Conservation (phyloP, 1,140 invertebrate genomes). For the Drosophila rhopaloa region DNA sequence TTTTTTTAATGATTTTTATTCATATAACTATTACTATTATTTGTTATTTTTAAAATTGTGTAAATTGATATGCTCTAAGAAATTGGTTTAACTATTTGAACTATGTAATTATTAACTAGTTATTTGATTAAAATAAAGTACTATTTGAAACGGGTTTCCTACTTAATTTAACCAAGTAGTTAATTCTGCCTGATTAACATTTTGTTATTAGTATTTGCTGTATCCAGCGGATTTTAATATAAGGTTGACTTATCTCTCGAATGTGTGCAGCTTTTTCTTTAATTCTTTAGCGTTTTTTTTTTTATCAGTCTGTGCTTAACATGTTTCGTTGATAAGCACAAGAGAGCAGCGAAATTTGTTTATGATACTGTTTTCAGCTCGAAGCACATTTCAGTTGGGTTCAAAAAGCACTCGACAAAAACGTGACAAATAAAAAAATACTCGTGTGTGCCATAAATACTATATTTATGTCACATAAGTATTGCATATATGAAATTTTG, state of each 20-base stretch:
- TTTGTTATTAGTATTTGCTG: background rate
- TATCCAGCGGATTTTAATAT: background rate
- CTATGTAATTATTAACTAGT: too few species aligned
- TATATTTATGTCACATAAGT: slow-evolving; percentile 4
- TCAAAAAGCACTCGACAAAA: slow-evolving; percentile 56
- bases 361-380: slow-evolving; percentile 9
- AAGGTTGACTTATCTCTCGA: background rate
- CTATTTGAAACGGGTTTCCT: too few species aligned
- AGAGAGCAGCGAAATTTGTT: background rate
- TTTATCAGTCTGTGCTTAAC: background rate
- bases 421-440: slow-evolving; percentile 54
- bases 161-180: too few species aligned
- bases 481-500: slow-evolving; percentile 11
- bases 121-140: too few species aligned
- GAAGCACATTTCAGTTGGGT: slow-evolving; percentile 13
- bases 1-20: too few species aligned
- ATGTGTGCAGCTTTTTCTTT: background rate
- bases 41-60: too few species aligned
- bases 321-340: slow-evolving; percentile 7
- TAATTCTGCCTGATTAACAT: too few species aligned
- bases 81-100: too few species aligned
- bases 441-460: slow-evolving; percentile 43
- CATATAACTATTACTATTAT: too few species aligned
- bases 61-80: too few species aligned
- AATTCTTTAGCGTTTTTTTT: background rate